Evolutionary conservation across 2,113 vertebrate genomes (phyloP), one percentile per base, ranked within the genome.

Genomic region (Calidris pygmaea): DNA sequence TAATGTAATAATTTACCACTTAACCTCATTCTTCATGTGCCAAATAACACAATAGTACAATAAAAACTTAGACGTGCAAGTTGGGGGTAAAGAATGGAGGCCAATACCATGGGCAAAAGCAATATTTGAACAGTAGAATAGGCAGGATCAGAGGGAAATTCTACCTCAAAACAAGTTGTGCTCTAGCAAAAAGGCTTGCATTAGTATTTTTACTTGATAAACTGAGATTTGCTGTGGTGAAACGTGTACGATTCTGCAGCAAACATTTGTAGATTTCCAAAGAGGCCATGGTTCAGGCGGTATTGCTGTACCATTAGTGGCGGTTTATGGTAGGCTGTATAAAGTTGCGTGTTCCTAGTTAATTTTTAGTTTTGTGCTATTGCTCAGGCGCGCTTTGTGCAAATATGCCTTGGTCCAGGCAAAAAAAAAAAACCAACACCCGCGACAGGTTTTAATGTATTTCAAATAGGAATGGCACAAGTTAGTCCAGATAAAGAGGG

Each of bases 1-100:
- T 80, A 93, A 93, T 21, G 82, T 50, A 68, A 65, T 92, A 23
- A 66, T 85, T 91, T 95, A 59, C 78, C 58, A 10, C 26, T 37
- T 12, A 48, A 79, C 91, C 92, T 91, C 78, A 41, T 83, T 94
- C 87, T 94, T 85, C 48, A 10, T 47, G 60, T 87, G 94, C 53
- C 73, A 73, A 67, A 66, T 80, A 65, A 65, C 91, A 52, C 27
- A 32, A 48, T 6, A 24, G 75, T 90, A 91, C 93, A 76, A 71
- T 22, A 60, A 89, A 92, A 97, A 90, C 87, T 87, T 21, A 2
- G 63, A 65, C 29, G 15, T 73, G 30, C 72, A n/a, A 73, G 86
- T 85, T 96, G 96, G 84, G 93, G 96, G 96, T 73, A 83, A 85
- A 78, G 89, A 68, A 96, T 39, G n/a, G 50, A 77, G 86, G 85